These are phyloP conservation scores for Callyntrura sp. DNA, from an alignment of 2,888 invertebrate genomes.

Conservation along the genomic window DNA sequence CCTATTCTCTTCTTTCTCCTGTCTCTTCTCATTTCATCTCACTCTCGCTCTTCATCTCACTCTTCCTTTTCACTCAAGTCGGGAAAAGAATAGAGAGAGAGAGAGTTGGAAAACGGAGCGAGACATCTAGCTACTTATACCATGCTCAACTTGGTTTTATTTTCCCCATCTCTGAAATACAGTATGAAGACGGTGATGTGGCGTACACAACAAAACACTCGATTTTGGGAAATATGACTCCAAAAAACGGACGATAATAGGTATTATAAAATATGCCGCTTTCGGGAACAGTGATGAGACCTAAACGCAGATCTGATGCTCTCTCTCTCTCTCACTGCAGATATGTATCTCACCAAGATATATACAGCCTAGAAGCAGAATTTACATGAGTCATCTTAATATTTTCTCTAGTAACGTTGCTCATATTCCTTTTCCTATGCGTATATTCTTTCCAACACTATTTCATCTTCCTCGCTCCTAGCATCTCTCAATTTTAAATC, in stretches of 20 bases:
- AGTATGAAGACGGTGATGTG: not conserved
- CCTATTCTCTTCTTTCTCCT: constrained; percentile 67
- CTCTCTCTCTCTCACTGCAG: not conserved
- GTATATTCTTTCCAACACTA: not conserved
- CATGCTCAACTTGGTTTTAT: constrained; percentile 19
- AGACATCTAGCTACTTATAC: constrained; percentile 68
- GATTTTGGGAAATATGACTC: constrained; percentile 58
- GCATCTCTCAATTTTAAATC: not conserved
- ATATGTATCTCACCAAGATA: too few relatives aligned
- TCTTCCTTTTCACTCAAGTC: constrained; percentile 48
- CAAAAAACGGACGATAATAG: constrained; percentile 29
- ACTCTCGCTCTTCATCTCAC: constrained; percentile 46
- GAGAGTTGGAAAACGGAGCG: not conserved
- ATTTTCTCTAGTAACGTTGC: not conserved
- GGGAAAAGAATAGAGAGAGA: not conserved
- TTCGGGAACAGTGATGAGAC: not conserved
- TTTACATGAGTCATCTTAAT: constrained; percentile 37
- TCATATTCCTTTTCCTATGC: not conserved
- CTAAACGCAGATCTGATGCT: constrained; percentile 1
- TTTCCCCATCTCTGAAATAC: not conserved
- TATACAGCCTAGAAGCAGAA: constrained; percentile 11
- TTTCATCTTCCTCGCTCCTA: not conserved
- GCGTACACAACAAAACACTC: constrained; percentile 49
- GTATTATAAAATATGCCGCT: constrained; percentile 64
- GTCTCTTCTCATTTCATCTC: constrained; percentile 70